Base-by-base conservation (phyloP, 92 coral and sea anemone genomes). In the Palythoa caribaeorum region DNA sequence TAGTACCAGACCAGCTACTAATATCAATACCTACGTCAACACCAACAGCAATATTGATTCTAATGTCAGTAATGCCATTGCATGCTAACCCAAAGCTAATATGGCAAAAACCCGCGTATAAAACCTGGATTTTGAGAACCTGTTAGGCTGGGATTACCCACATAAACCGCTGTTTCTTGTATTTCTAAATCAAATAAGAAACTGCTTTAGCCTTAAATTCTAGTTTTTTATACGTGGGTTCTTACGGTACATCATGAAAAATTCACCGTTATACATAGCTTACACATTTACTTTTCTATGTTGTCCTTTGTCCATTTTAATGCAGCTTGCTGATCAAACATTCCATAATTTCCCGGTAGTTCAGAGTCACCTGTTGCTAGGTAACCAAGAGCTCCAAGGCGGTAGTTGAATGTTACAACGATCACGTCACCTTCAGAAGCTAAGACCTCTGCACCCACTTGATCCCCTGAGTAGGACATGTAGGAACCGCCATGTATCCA, bases 311-410 rank as follows among this genome's bases (percentile, higher is more conserved):
- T 14, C 80, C 80, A 76, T 50, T 19, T 7, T 53, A 76, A 4
- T 6, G 80, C 80, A n/a, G 21, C 40, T 17, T 16, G 55, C 16
- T 76, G 80, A 48, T 76, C 80, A 48, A 76, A 76, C 80, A 76
- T 76, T 37, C 80, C 80, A 51, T 76, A 76, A 21, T 76, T 76
- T n/a, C 80, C 80, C 19, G 38, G 80, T n/a, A 76, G 80, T 55
- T 76, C 80, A 40, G 80, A 16, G 12, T 76, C 59, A 16, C 80
- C 80, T 13, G 62, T 76, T 8, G 80, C 80, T 14, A 76, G 51
- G 21, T n/a, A 76, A 16, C 79, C 80, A 44, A 76, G 80, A 48
- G 62, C 80, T 28, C 2, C 77, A 47, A 14, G 77, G 17, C 8
- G 77, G 48, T 28, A 28, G 28, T 28, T 28, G 28, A 28, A 28